Conservation (phyloP, 2,797 vertebrate species). For the Chelidonichthys spinosus region DNA sequence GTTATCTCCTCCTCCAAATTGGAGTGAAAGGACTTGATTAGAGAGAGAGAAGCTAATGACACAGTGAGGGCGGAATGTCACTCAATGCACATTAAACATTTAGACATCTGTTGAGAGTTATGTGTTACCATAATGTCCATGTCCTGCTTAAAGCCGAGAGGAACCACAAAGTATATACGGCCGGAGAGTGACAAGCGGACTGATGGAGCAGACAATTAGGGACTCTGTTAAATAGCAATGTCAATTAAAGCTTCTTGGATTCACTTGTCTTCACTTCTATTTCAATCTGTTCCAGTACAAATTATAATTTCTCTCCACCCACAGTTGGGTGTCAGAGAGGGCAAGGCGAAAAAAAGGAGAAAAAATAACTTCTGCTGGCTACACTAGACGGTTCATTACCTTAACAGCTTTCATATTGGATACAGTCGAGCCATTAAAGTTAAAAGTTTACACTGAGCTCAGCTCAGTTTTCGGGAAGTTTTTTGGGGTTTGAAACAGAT, state of each 20-base stretch:
- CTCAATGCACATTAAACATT: constrained; percentile 82
- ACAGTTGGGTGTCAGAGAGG: constrained; percentile 40
- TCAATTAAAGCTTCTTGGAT: constrained; percentile 64
- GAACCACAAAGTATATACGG: constrained; percentile 40
- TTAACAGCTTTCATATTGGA: constrained; percentile 20
- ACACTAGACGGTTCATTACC: constrained; percentile 31
- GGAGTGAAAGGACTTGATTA: constrained; percentile 76
- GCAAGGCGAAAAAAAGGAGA: constrained; percentile 7
- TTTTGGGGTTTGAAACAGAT: constrained; percentile 28
- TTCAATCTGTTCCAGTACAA: constrained; percentile 54
- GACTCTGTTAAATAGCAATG: constrained; percentile 61
- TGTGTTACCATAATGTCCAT: constrained; percentile 62
- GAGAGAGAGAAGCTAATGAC: constrained; percentile 74
- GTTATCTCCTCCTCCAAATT: constrained; percentile 71
- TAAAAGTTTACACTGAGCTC: constrained; percentile 42
- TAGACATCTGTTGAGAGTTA: constrained; percentile 74
- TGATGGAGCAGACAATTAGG: constrained; percentile 63
- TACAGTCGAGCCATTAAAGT: constrained; percentile 18
- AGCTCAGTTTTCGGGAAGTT: constrained; percentile 42
- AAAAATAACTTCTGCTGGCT: neutral
- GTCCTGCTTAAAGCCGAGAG: constrained; percentile 58
- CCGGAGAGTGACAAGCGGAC: constrained; percentile 57
- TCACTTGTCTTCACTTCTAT: constrained; percentile 59
- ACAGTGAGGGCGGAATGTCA: constrained; percentile 72
- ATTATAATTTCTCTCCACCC: constrained; percentile 55